Conservation (phyloP, 2,888 invertebrate species). For the Catotricha subobsoleta region DNA sequence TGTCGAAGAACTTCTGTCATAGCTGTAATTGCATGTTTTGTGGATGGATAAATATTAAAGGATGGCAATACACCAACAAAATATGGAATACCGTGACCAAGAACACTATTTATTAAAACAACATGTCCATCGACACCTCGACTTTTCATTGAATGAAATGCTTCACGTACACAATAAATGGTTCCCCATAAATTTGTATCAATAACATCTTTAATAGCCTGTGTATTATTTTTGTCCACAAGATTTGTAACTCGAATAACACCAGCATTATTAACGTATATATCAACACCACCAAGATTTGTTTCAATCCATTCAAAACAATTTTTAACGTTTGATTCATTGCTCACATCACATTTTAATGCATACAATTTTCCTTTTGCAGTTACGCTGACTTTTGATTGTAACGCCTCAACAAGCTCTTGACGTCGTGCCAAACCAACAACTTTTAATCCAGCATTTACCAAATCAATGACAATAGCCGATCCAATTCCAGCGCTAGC, state of each 20-base stretch:
- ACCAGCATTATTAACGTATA: conserved; percentile 42
- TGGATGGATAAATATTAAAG: conserved; percentile 22
- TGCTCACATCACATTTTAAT: conserved; percentile 33
- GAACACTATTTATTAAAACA: conserved; percentile 28
- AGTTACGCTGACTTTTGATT: conserved; percentile 12
- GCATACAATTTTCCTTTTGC: conserved; percentile 21
- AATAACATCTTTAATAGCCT: conserved; percentile 20
- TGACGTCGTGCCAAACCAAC: conserved; percentile 34
- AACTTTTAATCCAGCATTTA: conserved; percentile 33
- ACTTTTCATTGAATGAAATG: conserved; percentile 31
- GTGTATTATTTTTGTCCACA: conserved; percentile 6
- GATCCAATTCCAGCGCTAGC: conserved; percentile 38
- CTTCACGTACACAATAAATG: conserved; percentile 31
- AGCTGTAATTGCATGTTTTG: conserved; percentile 24
- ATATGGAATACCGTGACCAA: conserved; percentile 20
- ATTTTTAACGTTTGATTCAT: conserved; percentile 33
- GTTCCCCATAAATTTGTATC: conserved; percentile 33
- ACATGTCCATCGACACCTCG: conserved; percentile 32
- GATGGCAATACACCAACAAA: conserved; percentile 13
- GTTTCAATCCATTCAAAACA: conserved; percentile 34
- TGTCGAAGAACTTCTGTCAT: conserved; percentile 23
- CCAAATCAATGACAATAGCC: conserved; percentile 27
- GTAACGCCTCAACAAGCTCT: conserved; percentile 23
- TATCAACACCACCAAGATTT: conserved; percentile 35
- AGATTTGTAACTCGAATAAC: conserved; percentile 12